Base-by-base conservation (phyloP, 2,888 invertebrate species). In the Molorchus minor region DNA sequence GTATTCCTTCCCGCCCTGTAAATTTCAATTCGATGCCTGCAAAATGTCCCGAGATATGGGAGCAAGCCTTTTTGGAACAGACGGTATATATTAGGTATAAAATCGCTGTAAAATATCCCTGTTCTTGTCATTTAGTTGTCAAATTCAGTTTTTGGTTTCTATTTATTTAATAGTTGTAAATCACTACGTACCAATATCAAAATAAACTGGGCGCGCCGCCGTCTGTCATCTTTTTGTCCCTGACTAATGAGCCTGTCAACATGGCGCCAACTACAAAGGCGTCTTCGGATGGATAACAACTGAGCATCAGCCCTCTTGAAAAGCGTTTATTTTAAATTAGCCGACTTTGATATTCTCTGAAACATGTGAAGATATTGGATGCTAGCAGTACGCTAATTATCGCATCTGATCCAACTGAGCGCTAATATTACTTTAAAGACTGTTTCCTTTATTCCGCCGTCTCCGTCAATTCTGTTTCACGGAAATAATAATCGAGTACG, bases 221-320 rank as follows among this genome's bases (percentile, higher is more conserved):
- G 60, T n/a, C 57, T 61, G 69, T 70, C 70, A 68, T 68, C 70
- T 71, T 71, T 72, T 71, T 70, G 62, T 60, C 55, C 62, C 60
- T 49, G 52, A 65, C 69, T 72, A 71, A 72, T 72, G 71, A 71
- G 68, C 61, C 69, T 72, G 72, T 71, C 70, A 71, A 71, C 70
- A 69, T 67, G 68, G 61, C 61, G 71, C 64, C 60, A 57, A 52
- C 58, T 55, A 71, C 73, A 73, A 73, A 73, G 71, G 68, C 68
- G 68, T 68, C 71, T 70, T 67, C 65, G 58, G 57, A 58, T 53
- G 61, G 67, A 70, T 68, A 67, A 68, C 64, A 60, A 61, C 63
- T 54, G 58, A 68, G 62, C 64, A 58, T 64, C 62, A 61, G 53
- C 64, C 68, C 71, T 68, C 70, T n/a, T 66, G 68, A 64, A 64